A percentile compares a stretch with the other conserved stretches of the same genome.
These are phyloP conservation scores for Mergus octosetaceus DNA, from an alignment of 2,797 vertebrate species.

Conservation along the genomic window DNA sequence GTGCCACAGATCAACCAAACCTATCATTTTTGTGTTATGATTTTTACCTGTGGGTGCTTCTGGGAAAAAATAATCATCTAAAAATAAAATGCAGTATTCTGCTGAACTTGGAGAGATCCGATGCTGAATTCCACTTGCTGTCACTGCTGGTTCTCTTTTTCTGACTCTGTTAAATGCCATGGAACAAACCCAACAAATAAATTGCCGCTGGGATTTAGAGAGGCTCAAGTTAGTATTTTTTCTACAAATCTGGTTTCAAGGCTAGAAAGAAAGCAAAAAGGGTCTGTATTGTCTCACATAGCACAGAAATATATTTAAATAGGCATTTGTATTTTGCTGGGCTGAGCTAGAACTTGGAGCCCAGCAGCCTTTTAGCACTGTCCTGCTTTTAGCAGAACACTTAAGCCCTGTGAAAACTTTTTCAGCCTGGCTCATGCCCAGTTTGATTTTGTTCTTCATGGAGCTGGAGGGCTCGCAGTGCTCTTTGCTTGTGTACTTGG, in stretches of 20 bases:
- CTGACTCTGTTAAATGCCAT: background rate
- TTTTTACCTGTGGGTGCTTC: background rate
- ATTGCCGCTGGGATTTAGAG: background rate
- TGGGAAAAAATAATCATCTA: background rate
- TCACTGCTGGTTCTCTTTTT: background rate
- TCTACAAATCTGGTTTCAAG: background rate
- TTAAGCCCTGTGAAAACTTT: background rate
- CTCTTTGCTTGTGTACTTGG: background rate
- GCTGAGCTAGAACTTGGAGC: background rate
- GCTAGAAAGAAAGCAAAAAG: background rate
- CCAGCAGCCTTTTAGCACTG: background rate
- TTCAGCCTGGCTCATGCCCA: background rate
- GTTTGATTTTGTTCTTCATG: background rate
- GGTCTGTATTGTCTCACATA: background rate
- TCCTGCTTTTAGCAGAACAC: background rate
- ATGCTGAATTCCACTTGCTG: background rate
- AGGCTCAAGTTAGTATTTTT: background rate
- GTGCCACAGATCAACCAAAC: background rate
- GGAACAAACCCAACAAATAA: background rate
- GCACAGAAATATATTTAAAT: background rate
- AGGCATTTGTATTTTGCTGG: background rate
- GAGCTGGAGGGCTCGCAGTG: background rate
- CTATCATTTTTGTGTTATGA: background rate
- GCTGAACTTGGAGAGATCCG: background rate
- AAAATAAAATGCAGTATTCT: background rate